Conservation (phyloP, 2,113 vertebrate species). For the Cichladusa arquata region DNA sequence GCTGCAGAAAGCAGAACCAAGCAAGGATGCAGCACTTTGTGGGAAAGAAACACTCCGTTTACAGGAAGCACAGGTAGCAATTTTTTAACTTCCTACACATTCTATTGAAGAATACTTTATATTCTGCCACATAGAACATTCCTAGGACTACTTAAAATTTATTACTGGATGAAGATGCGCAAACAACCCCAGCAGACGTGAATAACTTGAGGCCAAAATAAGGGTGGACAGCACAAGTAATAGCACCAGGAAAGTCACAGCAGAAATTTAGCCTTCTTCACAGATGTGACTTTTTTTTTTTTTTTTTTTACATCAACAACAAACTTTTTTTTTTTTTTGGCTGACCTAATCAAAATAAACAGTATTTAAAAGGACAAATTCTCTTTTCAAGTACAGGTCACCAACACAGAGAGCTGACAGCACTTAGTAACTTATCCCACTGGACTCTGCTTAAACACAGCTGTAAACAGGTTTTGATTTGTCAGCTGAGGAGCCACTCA, state of each 20-base stretch:
- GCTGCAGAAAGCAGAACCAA: neutral
- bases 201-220: neutral
- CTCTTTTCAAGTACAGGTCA: neutral
- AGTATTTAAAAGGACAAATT: neutral
- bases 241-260: neutral
- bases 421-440: neutral
- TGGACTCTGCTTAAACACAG: neutral
- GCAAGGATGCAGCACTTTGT: neutral
- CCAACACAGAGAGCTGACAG: neutral
- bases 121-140: neutral
- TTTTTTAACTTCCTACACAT: neutral
- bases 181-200: neutral
- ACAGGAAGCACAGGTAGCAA: neutral
- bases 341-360: neutral
- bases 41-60: neutral
- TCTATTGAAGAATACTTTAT: neutral
- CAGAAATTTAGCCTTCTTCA: neutral
- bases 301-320: neutral
- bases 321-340: neutral
- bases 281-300: neutral
- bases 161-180: neutral
- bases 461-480: neutral
- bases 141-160: neutral
- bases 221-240: accelerated
- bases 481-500: slow-evolving; percentile 53